phyloP scores from a whole-genome alignment of 2,888 invertebrate species.

The Rosalia funebris region DNA sequence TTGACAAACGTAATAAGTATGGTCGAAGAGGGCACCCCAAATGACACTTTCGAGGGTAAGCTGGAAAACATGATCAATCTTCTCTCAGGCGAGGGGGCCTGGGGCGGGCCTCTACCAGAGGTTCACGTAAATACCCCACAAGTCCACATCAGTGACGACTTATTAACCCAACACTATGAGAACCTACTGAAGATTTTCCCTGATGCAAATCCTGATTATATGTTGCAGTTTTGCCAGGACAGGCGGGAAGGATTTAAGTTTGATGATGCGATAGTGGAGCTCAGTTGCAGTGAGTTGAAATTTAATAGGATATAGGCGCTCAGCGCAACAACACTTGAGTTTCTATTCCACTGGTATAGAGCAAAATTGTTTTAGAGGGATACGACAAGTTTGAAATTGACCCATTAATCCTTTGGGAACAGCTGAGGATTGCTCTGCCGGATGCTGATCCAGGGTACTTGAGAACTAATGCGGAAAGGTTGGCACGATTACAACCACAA shows the following conservation, averaged over 20 bases:
- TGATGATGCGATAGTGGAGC: conserved; percentile 42
- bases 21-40: conserved; percentile 39
- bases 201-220: conserved; percentile 46
- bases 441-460: conserved; percentile 58
- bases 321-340: too few species aligned
- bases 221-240: conserved; percentile 40
- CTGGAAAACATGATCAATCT: conserved; percentile 50
- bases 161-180: conserved; percentile 14
- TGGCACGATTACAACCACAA: conserved; percentile 44
- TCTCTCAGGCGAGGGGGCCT: conserved; percentile 35
- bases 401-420: conserved; percentile 43
- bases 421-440: conserved; percentile 56
- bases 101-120: conserved; percentile 30
- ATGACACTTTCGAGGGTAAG: conserved; percentile 38
- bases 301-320: too few species aligned
- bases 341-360: too few species aligned
- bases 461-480: conserved; percentile 49
- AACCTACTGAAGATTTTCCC: conserved; percentile 43
- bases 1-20: conserved; percentile 43
- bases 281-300: conserved; percentile 29
- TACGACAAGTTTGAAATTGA: conserved; percentile 38
- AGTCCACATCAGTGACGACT: neutral
- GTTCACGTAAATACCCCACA: neutral
- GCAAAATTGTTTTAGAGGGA: too few species aligned
- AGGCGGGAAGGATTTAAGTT: conserved; percentile 36